phyloP scores from a whole-genome alignment of 2,113 vertebrate species.

The Thunnus thynnus region DNA sequence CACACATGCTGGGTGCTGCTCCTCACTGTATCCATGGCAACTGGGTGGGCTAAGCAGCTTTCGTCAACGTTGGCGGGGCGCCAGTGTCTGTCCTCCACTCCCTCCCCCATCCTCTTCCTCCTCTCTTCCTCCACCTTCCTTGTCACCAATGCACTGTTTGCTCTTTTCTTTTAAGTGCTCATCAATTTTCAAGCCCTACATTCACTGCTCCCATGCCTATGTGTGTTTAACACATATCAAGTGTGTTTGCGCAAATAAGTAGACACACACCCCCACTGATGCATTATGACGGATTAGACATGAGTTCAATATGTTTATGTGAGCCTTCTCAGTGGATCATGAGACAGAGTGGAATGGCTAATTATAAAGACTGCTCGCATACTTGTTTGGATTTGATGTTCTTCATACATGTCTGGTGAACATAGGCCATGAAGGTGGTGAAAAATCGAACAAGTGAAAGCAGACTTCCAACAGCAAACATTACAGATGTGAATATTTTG shows the following conservation, averaged over 20 bases:
- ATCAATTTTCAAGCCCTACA: constrained; percentile 32
- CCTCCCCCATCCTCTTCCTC: constrained; percentile 78
- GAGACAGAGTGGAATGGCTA: constrained; percentile 14
- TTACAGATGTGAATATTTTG: background rate
- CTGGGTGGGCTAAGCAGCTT: constrained; percentile 91
- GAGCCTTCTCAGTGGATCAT: constrained; percentile 24
- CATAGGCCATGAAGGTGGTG: background rate
- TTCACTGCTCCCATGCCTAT: background rate
- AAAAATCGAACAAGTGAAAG: constrained; percentile 20
- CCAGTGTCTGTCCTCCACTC: constrained; percentile 84
- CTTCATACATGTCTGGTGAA: background rate
- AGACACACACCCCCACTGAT: no score
- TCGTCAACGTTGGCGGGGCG: constrained; percentile 88
- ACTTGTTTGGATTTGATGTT: constrained; percentile 18
- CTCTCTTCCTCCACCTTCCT: constrained; percentile 68
- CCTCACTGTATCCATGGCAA: constrained; percentile 95
- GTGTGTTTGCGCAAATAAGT: background rate
- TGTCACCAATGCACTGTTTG: constrained; percentile 57
- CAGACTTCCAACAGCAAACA: background rate
- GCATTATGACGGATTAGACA: constrained; percentile 41
- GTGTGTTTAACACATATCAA: background rate
- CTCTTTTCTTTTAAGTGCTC: constrained; percentile 43
- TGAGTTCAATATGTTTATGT: constrained; percentile 39
- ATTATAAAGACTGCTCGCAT: constrained; percentile 16
- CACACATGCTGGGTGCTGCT: constrained; percentile 83